Base-by-base conservation (phyloP, 2,797 vertebrate genomes). In the Pseudochirops corinnae region DNA sequence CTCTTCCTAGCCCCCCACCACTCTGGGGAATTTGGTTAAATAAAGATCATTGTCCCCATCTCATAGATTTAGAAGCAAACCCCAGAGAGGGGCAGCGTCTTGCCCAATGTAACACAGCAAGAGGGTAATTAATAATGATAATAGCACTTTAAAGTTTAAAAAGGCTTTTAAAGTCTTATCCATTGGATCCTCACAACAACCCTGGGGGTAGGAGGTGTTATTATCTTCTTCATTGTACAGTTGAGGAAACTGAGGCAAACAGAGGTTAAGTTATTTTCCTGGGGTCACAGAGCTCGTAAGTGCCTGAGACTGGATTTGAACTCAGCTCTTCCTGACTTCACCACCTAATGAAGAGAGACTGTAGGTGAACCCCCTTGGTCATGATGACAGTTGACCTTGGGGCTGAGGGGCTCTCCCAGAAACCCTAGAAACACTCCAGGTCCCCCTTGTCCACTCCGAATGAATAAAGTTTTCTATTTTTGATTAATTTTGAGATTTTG, bases 391-490 rank as follows among this genome's bases (percentile, higher is more conserved):
- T 5, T 74, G 67, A 21, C 31, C 0, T 62, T 33, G n/a, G 74
- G 74, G 3, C 24, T 26, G 21, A 26, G 74, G 67, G 74, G 24
- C 74, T 87, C 74, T 39, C 39, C 74, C 21, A 87, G 74, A 87
- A 87, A 26, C 39, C 24, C 39, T 21, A 46, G 24, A 26, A 50
- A 87, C 74, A 87, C 74, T 87, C 74, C 74, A 87, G 39, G 21
- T 24, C 6, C 31, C 55, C 53, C 5, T 5, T 2, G 1, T 57
- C 90, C 96, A 94, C 97, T 97, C 97, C 95, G 62, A 91, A 90
- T n/a, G 92, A 98, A 98, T 98, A 98, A 98, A 98, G 93, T 95
- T 97, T 98, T 98, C 62, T 97, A 96, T 93, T 97, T 87, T 97
- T 97, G 92, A 93, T 91, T 97, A 97, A 91, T 87, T 53, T 29